Evolutionary conservation across 2,797 vertebrate species (phyloP), one percentile per base, ranked within the genome.

Genomic region (Helicolenus hilgendorfi): DNA sequence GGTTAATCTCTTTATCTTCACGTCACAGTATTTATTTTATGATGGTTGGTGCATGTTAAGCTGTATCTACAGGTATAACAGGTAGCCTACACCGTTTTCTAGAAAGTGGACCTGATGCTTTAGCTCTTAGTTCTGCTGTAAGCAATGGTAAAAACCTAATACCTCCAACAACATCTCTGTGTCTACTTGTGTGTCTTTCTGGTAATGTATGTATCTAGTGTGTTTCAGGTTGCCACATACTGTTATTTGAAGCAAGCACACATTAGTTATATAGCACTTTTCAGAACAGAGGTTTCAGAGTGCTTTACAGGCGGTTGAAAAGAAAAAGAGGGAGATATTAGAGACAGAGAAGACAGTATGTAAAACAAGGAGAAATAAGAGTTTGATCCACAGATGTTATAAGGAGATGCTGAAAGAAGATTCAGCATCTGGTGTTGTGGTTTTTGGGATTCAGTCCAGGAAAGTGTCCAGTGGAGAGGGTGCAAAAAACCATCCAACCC

Each of bases 381-480:
- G 31, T 22, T 1, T 65, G 27, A 33, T 11, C 62, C 36, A 49
- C 7, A 15, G 60, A 35, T 36, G 33, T 58, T 56, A n/a, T 11
- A 11, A 27, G 10, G 5, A 9, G n/a, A 64, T 59, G 26, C 26
- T 63, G 11, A 58, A 56, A 13, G 55, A 84, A 29, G 38, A 11
- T 45, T 10, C 27, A 33, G 11, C 79, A 86, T 89, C 63, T 91
- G 74, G 45, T 85, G 9, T 81, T 91, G 72, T 82, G 79, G 31
- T 84, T 87, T 90, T 72, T 73, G 83, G 81, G 86, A 38, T 82
- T 89, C 14, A 59, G 29, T 80, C 78, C 85, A 82, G 86, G 71
- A 90, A 80, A 79, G 33, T 70, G 27, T 58, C 59, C 26, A 67
- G 20, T 26, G 22, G 70, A 83, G 73, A 88, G 11, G 85, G 58